Conservation (phyloP, 2,113 vertebrate species). For the Psettodes erumei region DNA sequence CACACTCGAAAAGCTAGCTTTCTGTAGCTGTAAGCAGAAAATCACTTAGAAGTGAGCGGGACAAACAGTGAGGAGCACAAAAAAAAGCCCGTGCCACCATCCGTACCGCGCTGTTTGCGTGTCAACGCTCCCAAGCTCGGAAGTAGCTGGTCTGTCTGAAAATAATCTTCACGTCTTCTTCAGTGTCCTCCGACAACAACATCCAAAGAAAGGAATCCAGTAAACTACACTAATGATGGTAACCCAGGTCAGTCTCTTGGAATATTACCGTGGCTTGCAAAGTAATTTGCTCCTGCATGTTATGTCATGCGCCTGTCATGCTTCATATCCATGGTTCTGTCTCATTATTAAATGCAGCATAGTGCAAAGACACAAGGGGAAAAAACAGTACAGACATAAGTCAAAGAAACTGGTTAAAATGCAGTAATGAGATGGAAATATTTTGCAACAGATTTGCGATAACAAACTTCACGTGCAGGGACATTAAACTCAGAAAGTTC, state of each 20-base stretch:
- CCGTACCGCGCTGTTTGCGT: neutral
- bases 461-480: neutral
- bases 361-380: neutral
- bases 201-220: neutral
- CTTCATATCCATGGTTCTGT: neutral
- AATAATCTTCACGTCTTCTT: neutral
- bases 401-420: neutral
- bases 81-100: neutral
- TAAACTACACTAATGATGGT: neutral
- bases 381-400: neutral
- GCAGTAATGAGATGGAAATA: neutral
- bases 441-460: slow-evolving; percentile 30
- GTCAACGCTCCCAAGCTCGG: neutral
- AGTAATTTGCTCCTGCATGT: neutral
- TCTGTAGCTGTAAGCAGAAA: slow-evolving; percentile 23
- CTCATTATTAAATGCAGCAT: neutral
- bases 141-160: neutral
- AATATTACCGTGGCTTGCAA: neutral
- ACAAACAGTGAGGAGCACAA: neutral
- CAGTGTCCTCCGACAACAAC: neutral
- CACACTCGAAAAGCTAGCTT: slow-evolving; percentile 4
- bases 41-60: neutral
- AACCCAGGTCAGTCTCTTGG: neutral
- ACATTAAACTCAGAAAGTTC: slow-evolving; percentile 16
- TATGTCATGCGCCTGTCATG: too few species aligned